These are phyloP conservation scores for Drosophila koepferae DNA, from an alignment of 2,888 invertebrate genomes.

Conservation along the genomic window DNA sequence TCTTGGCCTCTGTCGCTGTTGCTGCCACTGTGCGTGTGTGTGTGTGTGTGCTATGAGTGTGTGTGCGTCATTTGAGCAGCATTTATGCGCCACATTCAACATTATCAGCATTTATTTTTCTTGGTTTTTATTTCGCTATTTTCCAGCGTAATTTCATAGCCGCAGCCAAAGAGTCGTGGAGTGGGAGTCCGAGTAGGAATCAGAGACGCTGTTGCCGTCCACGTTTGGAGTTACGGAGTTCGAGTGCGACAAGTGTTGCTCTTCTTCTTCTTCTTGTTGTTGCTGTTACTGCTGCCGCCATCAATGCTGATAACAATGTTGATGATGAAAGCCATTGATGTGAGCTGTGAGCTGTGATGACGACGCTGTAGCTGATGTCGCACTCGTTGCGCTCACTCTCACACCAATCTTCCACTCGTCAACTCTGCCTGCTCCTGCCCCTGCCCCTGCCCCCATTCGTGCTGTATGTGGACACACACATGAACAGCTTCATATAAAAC, in stretches of 20 bases:
- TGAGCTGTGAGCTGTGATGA: conserved; percentile 68
- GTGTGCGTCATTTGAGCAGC: conserved; percentile 56
- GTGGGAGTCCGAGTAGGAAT: conserved; percentile 7
- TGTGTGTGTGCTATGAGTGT: neutral
- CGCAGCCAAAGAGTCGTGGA: conserved; percentile 19
- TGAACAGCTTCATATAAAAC: conserved; percentile 76
- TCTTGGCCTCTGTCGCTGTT: conserved; percentile 9
- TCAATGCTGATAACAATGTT: conserved; percentile 74
- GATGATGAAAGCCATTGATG: conserved; percentile 80
- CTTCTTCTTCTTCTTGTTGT: conserved; percentile 8
- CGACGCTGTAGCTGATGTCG: conserved; percentile 45
- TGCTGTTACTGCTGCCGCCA: conserved; percentile 30
- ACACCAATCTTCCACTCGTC: neutral
- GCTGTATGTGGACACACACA: conserved; percentile 24
- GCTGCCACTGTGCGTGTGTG: conserved; percentile 1
- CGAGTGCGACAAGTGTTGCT: conserved; percentile 45
- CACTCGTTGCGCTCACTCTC: neutral
- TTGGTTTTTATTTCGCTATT: conserved; percentile 76
- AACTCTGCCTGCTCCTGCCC: neutral
- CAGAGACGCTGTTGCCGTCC: conserved; percentile 2
- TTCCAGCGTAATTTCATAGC: conserved; percentile 77
- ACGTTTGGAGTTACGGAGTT: conserved; percentile 8
- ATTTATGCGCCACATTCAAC: conserved; percentile 78
- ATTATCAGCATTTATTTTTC: conserved; percentile 77
- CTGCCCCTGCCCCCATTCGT: neutral